phyloP scores from a whole-genome alignment of 2,888 invertebrate genomes.

The Prosopocoilus inquinatus region DNA sequence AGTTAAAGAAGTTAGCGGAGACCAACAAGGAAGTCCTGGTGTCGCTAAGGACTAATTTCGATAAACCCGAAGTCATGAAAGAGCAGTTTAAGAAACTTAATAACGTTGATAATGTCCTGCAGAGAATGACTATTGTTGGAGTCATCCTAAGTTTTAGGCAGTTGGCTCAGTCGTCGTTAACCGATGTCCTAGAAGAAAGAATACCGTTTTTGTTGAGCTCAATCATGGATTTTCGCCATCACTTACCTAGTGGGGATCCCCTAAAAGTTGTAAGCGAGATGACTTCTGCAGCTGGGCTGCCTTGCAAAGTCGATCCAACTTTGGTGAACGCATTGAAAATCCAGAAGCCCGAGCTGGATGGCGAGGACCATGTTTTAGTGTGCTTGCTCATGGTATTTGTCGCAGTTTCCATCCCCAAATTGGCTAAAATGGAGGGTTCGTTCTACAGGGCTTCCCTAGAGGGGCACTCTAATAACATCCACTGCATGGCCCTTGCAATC shows the following conservation, averaged over 20 bases:
- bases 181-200: constrained; percentile 89
- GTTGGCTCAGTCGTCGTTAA: constrained; percentile 88
- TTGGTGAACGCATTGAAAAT: constrained; percentile 85
- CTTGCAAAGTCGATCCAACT: constrained; percentile 94
- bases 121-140: constrained; percentile 97
- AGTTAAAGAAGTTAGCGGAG: constrained; percentile 87
- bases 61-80: constrained; percentile 98
- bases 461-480: constrained; percentile 98
- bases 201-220: constrained; percentile 96
- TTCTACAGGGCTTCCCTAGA: constrained; percentile 84
- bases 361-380: constrained; percentile 90
- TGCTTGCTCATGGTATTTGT: constrained; percentile 98
- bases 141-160: constrained; percentile 95
- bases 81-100: constrained; percentile 89
- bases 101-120: constrained; percentile 92
- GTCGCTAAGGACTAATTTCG: constrained; percentile 91
- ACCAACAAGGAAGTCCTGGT: constrained; percentile 91
- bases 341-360: constrained; percentile 84
- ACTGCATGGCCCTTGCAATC: constrained; percentile 95
- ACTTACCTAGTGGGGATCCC: constrained; percentile 86
- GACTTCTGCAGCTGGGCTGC: constrained; percentile 93
- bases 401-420: constrained; percentile 93
- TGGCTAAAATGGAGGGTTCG: constrained; percentile 87
- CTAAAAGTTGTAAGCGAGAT: constrained; percentile 93
- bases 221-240: constrained; percentile 90